A percentile compares a stretch with the other conserved stretches of the same genome.
Evolutionary conservation across 2,113 vertebrate species (phyloP).

Genomic region (Pantherophis guttatus): DNA sequence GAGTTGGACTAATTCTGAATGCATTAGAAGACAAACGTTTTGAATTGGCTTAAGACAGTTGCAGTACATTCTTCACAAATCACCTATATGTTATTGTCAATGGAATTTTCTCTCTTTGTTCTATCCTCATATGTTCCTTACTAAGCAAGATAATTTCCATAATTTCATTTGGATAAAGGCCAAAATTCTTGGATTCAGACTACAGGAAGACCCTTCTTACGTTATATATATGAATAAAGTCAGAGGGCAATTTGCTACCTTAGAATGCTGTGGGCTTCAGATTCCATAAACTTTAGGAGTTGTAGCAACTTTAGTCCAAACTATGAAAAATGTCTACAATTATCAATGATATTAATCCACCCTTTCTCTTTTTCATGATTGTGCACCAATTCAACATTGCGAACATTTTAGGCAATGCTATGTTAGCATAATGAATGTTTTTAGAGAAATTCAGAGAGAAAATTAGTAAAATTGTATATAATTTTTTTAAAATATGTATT

Average conservation of each 20-base stretch:
- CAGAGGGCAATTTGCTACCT: neutral
- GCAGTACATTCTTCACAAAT: neutral
- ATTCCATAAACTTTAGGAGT: neutral
- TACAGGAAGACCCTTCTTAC: neutral
- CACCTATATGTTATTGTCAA: neutral
- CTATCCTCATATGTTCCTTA: neutral
- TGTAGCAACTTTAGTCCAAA: neutral
- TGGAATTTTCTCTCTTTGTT: neutral
- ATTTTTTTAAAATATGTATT: constrained; percentile 8
- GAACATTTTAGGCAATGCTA: neutral
- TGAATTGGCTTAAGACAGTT: neutral
- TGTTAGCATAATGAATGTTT: neutral
- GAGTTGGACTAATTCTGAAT: neutral
- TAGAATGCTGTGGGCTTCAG: neutral
- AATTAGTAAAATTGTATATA: neutral
- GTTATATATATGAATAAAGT: neutral
- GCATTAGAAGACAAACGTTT: neutral
- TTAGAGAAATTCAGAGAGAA: neutral
- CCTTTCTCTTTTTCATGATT: neutral
- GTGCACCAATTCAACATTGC: neutral
- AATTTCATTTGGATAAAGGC: neutral
- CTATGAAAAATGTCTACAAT: neutral
- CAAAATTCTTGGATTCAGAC: neutral
- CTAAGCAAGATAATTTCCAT: neutral
- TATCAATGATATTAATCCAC: no score